Percentiles rank a stretch among this genome's conserved stretches.
phyloP scores from a whole-genome alignment of 2,113 vertebrate species.

The Turdus rufiventris region DNA sequence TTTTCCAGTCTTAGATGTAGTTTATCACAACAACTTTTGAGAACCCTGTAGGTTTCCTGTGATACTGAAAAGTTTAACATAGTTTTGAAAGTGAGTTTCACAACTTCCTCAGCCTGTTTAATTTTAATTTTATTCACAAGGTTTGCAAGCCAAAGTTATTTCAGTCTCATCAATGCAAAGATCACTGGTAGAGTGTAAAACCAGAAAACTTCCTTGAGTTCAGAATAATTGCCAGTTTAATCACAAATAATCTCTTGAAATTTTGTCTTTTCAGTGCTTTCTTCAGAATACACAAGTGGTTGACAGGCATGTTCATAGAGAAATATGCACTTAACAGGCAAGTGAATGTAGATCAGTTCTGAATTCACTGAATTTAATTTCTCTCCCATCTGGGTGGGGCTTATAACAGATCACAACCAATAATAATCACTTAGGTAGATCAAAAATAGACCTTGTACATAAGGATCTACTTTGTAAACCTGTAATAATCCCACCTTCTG shows the following conservation, averaged over 20 bases:
- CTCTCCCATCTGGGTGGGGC: background rate
- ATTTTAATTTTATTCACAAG: background rate
- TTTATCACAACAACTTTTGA: background rate
- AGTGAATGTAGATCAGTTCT: background rate
- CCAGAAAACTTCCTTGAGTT: background rate
- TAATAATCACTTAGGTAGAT: background rate
- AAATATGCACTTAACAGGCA: background rate
- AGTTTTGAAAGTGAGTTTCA: background rate
- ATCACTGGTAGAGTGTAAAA: background rate
- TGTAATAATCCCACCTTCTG: background rate
- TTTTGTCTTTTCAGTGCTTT: background rate
- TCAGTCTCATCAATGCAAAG: background rate
- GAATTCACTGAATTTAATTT: background rate
- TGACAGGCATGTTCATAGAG: background rate
- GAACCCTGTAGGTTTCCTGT: background rate
- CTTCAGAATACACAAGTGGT: background rate
- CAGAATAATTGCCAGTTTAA: background rate
- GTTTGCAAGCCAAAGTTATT: background rate
- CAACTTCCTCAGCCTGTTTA: background rate
- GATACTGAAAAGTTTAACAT: background rate
- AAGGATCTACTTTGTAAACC: background rate
- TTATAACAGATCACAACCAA: background rate
- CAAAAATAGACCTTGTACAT: background rate
- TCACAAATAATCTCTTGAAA: background rate
- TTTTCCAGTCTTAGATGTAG: background rate